Percentiles rank a stretch among this genome's conserved stretches.
Evolutionary conservation across 2,888 invertebrate genomes (phyloP).

Genomic region (Phalera bucephala): DNA sequence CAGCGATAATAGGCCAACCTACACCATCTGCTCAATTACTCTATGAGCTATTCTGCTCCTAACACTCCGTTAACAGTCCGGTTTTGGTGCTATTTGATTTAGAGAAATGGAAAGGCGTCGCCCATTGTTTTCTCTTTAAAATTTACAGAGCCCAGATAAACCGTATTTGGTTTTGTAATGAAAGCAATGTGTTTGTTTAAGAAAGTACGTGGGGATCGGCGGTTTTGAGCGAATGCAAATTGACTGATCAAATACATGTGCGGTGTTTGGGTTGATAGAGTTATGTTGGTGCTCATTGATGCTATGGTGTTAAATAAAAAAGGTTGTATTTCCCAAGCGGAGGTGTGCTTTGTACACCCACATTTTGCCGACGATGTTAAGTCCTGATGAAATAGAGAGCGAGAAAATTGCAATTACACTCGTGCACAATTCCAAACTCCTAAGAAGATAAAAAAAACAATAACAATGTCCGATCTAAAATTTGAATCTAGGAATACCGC

Average conservation of each 20-base stretch:
- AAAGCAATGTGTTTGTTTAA: constrained; percentile 47
- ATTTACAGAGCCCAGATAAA: constrained; percentile 57
- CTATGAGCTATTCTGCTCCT: constrained; percentile 1
- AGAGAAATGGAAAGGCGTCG: constrained; percentile 67
- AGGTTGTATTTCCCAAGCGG: no score
- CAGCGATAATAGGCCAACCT: not conserved
- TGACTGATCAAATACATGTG: constrained; percentile 31
- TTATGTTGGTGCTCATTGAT: no score
- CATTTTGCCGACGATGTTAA: no score
- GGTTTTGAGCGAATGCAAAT: constrained; percentile 36
- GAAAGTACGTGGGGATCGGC: constrained; percentile 44
- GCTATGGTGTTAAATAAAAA: no score
- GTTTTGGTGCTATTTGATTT: constrained; percentile 53
- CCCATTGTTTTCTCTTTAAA: constrained; percentile 65
- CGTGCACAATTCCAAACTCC: no score
- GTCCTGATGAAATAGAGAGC: no score
- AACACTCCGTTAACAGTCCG: constrained; percentile 16
- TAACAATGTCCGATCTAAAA: no score
- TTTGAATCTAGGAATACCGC: no score
- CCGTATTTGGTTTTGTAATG: constrained; percentile 63
- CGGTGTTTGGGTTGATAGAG: no score
- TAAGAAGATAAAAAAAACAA: no score
- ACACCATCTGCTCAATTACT: not conserved
- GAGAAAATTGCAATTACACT: no score
- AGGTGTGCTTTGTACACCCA: no score